These are phyloP conservation scores for Petrolisthes manimaculis DNA, from an alignment of 2,888 invertebrate genomes.

Conservation along the genomic window DNA sequence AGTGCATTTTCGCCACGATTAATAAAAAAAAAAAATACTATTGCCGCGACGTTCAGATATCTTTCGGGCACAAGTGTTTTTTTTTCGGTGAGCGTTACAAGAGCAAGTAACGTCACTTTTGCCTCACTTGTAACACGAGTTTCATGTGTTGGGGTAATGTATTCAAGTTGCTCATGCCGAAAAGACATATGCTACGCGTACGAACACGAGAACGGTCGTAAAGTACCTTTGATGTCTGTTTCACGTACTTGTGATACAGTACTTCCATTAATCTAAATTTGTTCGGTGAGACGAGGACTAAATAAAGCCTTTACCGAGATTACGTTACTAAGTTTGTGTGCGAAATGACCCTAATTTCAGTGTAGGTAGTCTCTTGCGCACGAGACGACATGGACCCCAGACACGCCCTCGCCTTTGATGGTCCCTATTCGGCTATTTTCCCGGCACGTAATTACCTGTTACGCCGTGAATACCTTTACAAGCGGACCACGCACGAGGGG, in stretches of 20 bases:
- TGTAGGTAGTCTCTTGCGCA: not conserved
- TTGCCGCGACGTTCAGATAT: too few relatives aligned
- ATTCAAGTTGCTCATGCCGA: not conserved
- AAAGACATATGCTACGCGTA: not conserved
- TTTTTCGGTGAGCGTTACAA: too few relatives aligned
- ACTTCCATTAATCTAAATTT: constrained; percentile 18
- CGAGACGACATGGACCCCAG: not conserved
- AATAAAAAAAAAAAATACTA: too few relatives aligned
- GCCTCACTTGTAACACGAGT: not conserved
- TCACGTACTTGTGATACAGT: not conserved
- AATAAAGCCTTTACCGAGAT: not conserved
- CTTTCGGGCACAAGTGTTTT: too few relatives aligned
- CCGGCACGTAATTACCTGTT: not conserved
- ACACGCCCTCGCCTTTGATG: not conserved
- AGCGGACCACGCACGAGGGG: not conserved
- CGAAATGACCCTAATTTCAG: constrained; percentile 9
- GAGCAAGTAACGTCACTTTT: too few relatives aligned
- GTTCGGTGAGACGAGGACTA: constrained; percentile 7
- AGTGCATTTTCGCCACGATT: too few relatives aligned
- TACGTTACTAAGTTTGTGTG: constrained; percentile 18
- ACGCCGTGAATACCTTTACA: constrained; percentile 1
- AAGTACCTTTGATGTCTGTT: constrained; percentile 10
- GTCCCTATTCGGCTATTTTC: not conserved
- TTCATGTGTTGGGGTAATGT: not conserved
- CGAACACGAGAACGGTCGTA: not conserved